Conservation (phyloP, 2,113 vertebrate genomes). For the Oriolus oriolus region DNA sequence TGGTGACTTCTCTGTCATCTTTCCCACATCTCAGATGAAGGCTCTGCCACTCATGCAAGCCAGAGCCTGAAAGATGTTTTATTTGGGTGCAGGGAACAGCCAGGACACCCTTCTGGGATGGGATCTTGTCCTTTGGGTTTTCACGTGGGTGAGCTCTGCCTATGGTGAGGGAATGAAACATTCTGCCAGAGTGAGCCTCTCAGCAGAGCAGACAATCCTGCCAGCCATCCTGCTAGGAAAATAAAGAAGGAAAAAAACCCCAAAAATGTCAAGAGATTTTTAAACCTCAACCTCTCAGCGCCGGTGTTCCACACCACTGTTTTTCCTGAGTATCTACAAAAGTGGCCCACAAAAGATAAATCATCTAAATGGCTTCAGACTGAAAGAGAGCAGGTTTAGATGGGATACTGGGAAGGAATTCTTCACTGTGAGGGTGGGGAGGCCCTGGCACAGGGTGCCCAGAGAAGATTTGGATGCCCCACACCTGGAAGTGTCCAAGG, state of each 20-base stretch:
- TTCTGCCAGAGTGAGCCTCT: neutral
- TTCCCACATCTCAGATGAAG: neutral
- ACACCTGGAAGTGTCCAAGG: neutral
- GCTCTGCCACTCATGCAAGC: neutral
- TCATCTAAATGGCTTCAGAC: neutral
- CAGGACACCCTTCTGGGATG: neutral
- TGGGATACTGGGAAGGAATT: neutral
- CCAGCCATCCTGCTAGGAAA: neutral
- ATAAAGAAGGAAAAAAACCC: neutral
- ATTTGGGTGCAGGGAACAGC: neutral
- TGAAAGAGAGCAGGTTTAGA: too few relatives aligned
- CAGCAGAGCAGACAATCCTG: neutral
- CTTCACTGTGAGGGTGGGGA: fast-evolving
- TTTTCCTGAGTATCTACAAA: fast-evolving
- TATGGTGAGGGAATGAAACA: neutral
- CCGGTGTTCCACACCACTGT: fast-evolving
- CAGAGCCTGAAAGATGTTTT: neutral
- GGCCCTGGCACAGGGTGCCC: neutral
- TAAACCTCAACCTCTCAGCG: neutral
- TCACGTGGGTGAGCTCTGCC: neutral
- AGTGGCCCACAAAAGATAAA: neutral
- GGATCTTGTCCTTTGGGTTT: neutral
- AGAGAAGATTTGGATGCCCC: neutral
- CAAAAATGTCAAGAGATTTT: neutral
- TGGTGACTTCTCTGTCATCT: neutral